A percentile compares a stretch with the other conserved stretches of the same genome.
phyloP scores from a whole-genome alignment of 2,113 vertebrate genomes.

The Cebidichthys violaceus region DNA sequence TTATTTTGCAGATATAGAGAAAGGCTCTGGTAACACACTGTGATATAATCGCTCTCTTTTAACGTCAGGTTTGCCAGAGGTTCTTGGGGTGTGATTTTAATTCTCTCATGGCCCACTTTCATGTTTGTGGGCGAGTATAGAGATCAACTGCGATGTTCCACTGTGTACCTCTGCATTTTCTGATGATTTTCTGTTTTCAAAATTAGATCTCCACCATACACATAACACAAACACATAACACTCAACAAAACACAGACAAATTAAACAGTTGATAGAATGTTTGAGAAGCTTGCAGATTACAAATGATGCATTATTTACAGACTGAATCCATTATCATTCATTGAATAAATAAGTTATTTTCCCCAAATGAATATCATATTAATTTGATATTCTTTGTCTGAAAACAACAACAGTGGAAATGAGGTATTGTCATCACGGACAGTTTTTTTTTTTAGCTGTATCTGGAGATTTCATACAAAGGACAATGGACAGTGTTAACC shows the following conservation, averaged over 20 bases:
- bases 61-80: constrained; percentile 4
- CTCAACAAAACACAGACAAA: neutral
- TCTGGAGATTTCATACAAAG: constrained; percentile 18
- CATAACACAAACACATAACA: neutral
- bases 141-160: neutral
- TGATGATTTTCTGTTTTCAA: neutral
- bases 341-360: neutral
- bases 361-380: neutral
- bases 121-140: neutral
- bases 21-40: neutral
- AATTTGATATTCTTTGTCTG: neutral
- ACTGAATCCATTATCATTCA: neutral
- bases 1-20: neutral
- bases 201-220: neutral
- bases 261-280: neutral
- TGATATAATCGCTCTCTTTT: neutral
- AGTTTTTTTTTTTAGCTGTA: neutral
- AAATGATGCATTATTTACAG: neutral
- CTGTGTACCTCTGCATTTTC: neutral
- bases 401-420: neutral
- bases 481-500: constrained; percentile 42
- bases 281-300: neutral
- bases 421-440: neutral
- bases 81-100: neutral
- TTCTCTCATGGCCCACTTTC: constrained; percentile 21